A percentile compares a stretch with the other conserved stretches of the same genome.
Evolutionary conservation across 2,797 vertebrate genomes (phyloP).

Genomic region (Prionace glauca): DNA sequence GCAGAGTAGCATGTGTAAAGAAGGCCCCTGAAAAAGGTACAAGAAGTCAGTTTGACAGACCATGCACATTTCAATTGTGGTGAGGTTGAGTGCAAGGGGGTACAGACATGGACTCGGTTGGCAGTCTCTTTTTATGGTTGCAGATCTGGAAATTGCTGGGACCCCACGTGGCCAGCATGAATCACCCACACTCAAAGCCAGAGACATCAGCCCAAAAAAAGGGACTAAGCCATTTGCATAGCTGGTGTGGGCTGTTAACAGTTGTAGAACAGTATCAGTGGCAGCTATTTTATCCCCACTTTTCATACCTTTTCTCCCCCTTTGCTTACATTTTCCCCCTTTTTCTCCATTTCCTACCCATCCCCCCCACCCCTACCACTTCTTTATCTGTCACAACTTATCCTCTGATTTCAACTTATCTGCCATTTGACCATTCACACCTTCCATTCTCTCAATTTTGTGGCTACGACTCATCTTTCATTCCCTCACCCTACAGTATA

Average conservation of each 20-base stretch:
- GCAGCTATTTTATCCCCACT: too few species aligned
- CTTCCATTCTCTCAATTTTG: too few species aligned
- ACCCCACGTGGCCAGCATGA: background rate
- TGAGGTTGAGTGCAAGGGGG: background rate
- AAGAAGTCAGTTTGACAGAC: background rate
- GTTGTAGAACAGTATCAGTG: background rate
- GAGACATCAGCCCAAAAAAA: background rate
- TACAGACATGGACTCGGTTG: background rate
- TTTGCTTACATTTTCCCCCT: too few species aligned
- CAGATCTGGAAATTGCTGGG: background rate
- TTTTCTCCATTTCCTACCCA: background rate
- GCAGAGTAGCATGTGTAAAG: slow-evolving; percentile 69
- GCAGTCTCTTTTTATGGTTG: background rate
- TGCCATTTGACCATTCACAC: too few species aligned
- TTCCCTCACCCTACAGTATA: too few species aligned
- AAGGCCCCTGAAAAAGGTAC: slow-evolving; percentile 69
- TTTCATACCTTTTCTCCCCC: too few species aligned
- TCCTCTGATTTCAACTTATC: too few species aligned
- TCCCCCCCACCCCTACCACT: too few species aligned
- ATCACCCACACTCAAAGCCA: background rate
- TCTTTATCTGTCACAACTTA: too few species aligned
- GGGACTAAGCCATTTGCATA: too few species aligned
- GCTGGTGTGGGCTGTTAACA: background rate
- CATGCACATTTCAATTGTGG: background rate
- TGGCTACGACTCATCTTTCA: too few species aligned